phyloP scores from a whole-genome alignment of 2,113 vertebrate species.

The Phyllopteryx taeniolatus region DNA sequence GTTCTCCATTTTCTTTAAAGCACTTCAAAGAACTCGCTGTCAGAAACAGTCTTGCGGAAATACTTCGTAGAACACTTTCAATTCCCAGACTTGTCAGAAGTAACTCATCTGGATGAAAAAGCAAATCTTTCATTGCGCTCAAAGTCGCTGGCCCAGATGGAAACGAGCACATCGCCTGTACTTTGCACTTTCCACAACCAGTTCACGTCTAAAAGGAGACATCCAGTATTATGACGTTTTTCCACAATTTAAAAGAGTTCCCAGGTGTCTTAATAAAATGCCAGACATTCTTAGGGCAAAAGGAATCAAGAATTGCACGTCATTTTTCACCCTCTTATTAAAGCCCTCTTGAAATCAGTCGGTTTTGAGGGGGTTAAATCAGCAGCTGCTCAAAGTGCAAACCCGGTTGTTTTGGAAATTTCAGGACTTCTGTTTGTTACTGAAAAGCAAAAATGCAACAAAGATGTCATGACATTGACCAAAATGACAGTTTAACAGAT shows the following conservation, averaged over 20 bases:
- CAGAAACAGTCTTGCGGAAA: not conserved
- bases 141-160: not conserved
- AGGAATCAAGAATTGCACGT: not conserved
- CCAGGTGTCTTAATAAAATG: not conserved
- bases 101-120: not conserved
- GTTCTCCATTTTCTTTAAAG: slow-evolving; percentile 3
- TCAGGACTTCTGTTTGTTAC: not conserved
- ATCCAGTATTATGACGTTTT: not conserved
- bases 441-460: not conserved
- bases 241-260: not conserved
- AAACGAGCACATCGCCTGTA: not conserved
- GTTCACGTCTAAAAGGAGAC: not conserved
- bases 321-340: not conserved
- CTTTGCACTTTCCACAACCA: not conserved
- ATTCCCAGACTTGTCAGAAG: slow-evolving; percentile 2
- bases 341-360: not conserved
- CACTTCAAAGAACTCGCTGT: slow-evolving; percentile 1
- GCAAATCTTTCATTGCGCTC: not conserved
- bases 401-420: not conserved
- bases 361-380: not conserved
- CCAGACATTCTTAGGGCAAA: no score
- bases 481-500: not conserved
- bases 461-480: not conserved
- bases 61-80: not conserved
- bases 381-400: not conserved